Base-by-base conservation (phyloP, 1,140 invertebrate genomes). In the Pseudomyrmex flavicornis region DNA sequence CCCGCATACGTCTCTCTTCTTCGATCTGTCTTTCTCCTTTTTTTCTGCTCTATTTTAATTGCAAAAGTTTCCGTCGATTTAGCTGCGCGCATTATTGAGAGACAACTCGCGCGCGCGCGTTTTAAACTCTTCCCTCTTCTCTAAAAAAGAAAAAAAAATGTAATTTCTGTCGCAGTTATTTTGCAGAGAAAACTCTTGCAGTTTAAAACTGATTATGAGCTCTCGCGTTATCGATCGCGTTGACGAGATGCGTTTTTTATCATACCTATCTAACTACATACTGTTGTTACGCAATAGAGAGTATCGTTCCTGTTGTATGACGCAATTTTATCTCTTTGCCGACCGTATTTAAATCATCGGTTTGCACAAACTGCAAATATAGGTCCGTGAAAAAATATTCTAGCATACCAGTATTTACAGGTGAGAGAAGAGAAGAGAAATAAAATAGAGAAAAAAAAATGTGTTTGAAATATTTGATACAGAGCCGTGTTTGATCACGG, bases 1-100 rank as follows among this genome's bases (percentile, higher is more conserved):
- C 46, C 15, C 44, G 54, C 15, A 26, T 54, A 69, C 22, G 17
- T 2, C 35, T 2, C 35, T 13, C 9, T 2, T 69, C 26, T 62
- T 68, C 46, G 8, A 35, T 85, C 35, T 10, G 35, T 10, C 26
- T 17, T 2, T 56, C 44, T 17, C 2, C 5, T 63, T 63, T 52
- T 48, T 58, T 2, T n/a, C 22, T 17, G 17, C 12, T 44, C 46
- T 20, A 46, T 48, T 52, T 46, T 75, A 56, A 61, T 70, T 17
- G 20, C 50, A 44, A 66, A 76, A 77, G 59, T 61, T 62, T 73
- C 46, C 52, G 17, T 52, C 48, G 35, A 73, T 86, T 83, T 83
- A 77, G 73, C 83, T 79, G 66, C 58, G 35, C 63, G 66, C 52
- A 82, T 87, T 83, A 77, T 48, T 35, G 35, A 63, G 22, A 68